These are phyloP conservation scores for Alviniconcha strummeri DNA, from an alignment of 2,888 invertebrate genomes.

Conservation along the genomic window DNA sequence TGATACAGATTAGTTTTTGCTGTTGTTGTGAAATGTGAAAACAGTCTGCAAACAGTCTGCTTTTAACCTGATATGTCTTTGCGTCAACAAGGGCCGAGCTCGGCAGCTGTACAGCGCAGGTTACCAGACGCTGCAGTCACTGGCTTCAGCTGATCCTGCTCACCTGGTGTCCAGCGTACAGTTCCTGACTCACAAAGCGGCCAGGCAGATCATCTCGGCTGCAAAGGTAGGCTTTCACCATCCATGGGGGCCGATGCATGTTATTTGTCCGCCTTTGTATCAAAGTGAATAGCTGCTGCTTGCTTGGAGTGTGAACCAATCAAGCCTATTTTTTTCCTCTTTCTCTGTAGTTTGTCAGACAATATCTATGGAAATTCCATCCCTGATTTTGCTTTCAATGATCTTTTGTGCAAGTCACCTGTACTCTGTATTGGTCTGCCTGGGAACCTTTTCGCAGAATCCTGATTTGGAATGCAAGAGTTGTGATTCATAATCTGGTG, in stretches of 20 bases:
- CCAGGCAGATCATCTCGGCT: constrained; percentile 88
- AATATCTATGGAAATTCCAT: neutral
- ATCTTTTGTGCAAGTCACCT: too few species aligned
- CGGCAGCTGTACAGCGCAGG: constrained; percentile 89
- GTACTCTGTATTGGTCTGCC: too few species aligned
- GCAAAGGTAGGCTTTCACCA: constrained; percentile 81
- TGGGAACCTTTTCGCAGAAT: too few species aligned
- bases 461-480: too few species aligned
- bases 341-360: neutral
- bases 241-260: too few species aligned
- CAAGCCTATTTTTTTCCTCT: neutral
- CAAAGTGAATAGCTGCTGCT: neutral
- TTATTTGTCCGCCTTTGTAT: neutral
- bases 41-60: too few species aligned
- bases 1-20: too few species aligned
- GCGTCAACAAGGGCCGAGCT: constrained; percentile 82
- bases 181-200: constrained; percentile 83
- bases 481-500: too few species aligned
- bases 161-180: constrained; percentile 81
- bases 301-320: neutral
- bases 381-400: neutral
- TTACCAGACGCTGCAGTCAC: constrained; percentile 83
- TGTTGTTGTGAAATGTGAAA: too few species aligned
- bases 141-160: constrained; percentile 83
- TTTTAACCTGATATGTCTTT: neutral